These are phyloP conservation scores for Dryobotodes eremita DNA, from an alignment of 2,888 invertebrate species.

Conservation along the genomic window DNA sequence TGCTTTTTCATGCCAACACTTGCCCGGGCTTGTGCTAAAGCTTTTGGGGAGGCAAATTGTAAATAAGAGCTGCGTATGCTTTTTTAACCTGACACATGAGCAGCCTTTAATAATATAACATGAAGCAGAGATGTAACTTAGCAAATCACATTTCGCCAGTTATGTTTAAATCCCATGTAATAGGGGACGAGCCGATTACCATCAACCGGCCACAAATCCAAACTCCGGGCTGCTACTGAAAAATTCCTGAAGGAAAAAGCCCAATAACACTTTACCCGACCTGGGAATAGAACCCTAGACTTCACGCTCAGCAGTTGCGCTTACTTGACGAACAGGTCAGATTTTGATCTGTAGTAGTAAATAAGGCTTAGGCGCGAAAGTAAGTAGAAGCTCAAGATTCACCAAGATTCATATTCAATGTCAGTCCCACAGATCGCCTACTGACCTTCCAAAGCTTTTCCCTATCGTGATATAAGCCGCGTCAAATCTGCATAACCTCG, in stretches of 20 bases:
- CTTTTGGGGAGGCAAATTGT: neutral
- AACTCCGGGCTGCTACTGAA: neutral
- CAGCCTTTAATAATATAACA: too few species aligned
- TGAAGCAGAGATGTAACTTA: neutral
- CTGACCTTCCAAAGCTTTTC: conserved; percentile 33
- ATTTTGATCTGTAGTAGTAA: neutral
- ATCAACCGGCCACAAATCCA: too few species aligned
- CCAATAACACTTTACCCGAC: neutral
- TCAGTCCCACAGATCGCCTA: neutral
- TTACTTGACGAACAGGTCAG: neutral
- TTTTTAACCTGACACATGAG: too few species aligned
- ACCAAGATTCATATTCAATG: neutral
- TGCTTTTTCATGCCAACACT: neutral
- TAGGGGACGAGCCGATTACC: neutral
- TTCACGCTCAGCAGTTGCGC: neutral
- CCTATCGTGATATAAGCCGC: conserved; percentile 35
- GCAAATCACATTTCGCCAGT: neutral
- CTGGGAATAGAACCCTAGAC: neutral
- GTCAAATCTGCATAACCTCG: conserved; percentile 47
- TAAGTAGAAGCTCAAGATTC: neutral
- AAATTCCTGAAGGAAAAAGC: neutral
- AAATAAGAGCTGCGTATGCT: neutral
- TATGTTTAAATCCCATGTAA: neutral
- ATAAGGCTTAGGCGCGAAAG: neutral
- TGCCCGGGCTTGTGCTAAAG: neutral